phyloP scores from a whole-genome alignment of 2,888 invertebrate genomes.

The Noctua pronuba region DNA sequence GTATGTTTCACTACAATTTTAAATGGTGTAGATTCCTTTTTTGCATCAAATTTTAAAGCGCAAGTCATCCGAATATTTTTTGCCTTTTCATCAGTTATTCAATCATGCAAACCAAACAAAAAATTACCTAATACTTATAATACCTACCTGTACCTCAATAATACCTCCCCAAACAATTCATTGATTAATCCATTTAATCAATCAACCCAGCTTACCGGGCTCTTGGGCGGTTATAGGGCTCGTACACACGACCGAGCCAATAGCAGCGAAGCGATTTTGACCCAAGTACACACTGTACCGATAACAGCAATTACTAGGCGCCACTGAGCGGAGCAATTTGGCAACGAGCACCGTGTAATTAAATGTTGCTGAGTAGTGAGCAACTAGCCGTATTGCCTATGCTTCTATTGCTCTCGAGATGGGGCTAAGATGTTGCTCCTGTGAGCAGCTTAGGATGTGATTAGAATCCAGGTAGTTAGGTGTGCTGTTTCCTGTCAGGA shows the following conservation, averaged over 20 bases:
- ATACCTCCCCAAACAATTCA: conserved; percentile 20
- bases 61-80: background rate
- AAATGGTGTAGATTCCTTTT: background rate
- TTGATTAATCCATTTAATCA: conserved; percentile 54
- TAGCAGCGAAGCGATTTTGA: conserved; percentile 39
- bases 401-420: conserved; percentile 22
- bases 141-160: background rate
- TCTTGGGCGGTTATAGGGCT: conserved; percentile 18
- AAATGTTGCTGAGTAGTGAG: conserved; percentile 56
- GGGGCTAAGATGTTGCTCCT: conserved; percentile 5
- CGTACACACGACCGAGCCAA: conserved; percentile 37
- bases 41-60: background rate
- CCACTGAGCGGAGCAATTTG: conserved; percentile 60
- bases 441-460: background rate
- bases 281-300: conserved; percentile 37
- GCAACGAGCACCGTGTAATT: conserved; percentile 53
- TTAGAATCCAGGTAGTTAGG: background rate
- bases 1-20: background rate
- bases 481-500: background rate
- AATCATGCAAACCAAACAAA: background rate
- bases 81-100: background rate
- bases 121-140: background rate
- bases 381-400: conserved; percentile 48
- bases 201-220: conserved; percentile 46
- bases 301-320: conserved; percentile 58